Conservation (phyloP, 2,113 vertebrate species). For the Pteropus alecto region DNA sequence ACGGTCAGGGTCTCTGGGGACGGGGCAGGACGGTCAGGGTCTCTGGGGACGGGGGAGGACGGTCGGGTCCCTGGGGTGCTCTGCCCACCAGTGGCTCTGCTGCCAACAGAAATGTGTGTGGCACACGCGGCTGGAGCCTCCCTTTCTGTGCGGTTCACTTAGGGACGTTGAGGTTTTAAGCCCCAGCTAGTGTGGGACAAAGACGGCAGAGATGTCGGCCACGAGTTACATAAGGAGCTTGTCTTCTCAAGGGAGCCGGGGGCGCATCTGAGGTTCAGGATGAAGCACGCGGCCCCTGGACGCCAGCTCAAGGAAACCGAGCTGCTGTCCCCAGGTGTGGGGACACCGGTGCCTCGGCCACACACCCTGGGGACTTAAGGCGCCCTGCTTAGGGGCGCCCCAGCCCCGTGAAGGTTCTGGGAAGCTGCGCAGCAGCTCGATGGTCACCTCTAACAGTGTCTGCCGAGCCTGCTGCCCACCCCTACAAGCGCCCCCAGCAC, state of each 20-base stretch:
- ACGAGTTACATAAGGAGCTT: rapidly evolving
- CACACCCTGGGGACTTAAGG: rapidly evolving
- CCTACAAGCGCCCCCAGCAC: rapidly evolving
- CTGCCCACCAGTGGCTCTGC: too few relatives aligned
- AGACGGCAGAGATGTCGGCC: rapidly evolving
- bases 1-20: too few relatives aligned
- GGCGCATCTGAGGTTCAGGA: rapidly evolving
- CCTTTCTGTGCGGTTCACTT: rapidly evolving
- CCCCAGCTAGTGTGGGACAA: rapidly evolving
- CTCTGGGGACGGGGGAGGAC: not conserved
- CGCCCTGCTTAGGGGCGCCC: rapidly evolving
- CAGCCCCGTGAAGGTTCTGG: rapidly evolving
- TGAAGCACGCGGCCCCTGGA: not conserved
- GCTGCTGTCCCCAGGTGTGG: rapidly evolving
- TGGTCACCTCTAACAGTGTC: rapidly evolving
- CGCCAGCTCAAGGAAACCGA: rapidly evolving
- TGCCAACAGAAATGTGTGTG: too few relatives aligned
- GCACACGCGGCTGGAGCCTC: rapidly evolving
- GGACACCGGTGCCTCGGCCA: rapidly evolving
- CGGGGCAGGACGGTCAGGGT: too few relatives aligned
- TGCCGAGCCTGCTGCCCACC: rapidly evolving
- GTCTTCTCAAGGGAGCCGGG: too few relatives aligned
- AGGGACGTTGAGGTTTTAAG: not conserved
- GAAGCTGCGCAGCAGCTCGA: rapidly evolving
- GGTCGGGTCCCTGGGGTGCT: too few relatives aligned